These are phyloP conservation scores for Hiodon tergisus DNA, from an alignment of 2,113 vertebrate genomes.

Conservation along the genomic window DNA sequence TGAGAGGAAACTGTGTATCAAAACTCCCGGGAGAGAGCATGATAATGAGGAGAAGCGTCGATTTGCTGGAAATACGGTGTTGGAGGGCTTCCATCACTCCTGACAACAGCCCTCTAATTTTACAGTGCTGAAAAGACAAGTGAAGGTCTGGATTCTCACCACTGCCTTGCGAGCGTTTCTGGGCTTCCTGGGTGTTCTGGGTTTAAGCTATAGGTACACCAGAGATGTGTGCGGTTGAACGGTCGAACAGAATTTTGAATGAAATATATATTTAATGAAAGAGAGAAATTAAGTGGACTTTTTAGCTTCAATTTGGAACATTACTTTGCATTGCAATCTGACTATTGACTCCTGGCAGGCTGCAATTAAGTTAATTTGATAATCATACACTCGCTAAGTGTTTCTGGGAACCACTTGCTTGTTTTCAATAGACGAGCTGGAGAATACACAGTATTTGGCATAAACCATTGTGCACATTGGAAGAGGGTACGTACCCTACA, in stretches of 20 bases:
- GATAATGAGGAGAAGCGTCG: conserved; percentile 36
- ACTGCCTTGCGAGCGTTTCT: no score
- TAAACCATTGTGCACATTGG: background rate
- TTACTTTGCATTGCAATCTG: conserved; percentile 31
- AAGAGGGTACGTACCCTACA: background rate
- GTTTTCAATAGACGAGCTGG: conserved; percentile 24
- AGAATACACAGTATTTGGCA: background rate
- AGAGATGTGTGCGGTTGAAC: no score
- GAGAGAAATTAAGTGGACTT: conserved; percentile 15
- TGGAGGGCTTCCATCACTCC: conserved; percentile 36
- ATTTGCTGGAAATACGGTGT: conserved; percentile 21
- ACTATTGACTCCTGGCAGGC: conserved; percentile 28
- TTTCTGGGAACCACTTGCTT: conserved; percentile 30
- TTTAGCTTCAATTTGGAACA: conserved; percentile 26
- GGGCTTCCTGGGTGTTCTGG: no score
- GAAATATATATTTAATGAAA: background rate
- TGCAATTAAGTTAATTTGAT: conserved; percentile 42
- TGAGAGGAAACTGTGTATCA: conserved; percentile 25
- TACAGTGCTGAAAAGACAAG: conserved; percentile 27
- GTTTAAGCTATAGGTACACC: no score
- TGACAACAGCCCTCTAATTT: conserved; percentile 24
- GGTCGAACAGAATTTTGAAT: no score
- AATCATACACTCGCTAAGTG: conserved; percentile 35
- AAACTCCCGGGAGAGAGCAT: conserved; percentile 25
- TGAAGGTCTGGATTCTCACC: conserved; percentile 32